Base-by-base conservation (phyloP, 2,113 vertebrate genomes). In the Ploceus nigricollis region DNA sequence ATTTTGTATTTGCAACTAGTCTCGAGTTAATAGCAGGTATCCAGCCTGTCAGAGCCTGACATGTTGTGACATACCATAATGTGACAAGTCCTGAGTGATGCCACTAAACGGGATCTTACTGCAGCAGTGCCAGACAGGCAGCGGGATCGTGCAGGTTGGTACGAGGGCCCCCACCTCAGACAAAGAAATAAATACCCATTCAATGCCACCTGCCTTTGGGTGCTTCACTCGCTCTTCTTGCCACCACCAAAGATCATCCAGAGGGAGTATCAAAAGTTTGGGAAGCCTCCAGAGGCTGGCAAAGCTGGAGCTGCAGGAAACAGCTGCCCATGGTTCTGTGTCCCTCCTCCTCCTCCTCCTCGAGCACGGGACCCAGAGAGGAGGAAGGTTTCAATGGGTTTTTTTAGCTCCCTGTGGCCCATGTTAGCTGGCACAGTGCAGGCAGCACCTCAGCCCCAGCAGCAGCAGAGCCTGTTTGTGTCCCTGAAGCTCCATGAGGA, bases 1-100 rank as follows among this genome's bases (percentile, higher is more conserved):
- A 82, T 89, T 94, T 94, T 87, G 93, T 95, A 84, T 96, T 96
- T 96, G 92, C 93, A 68, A 24, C 96, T 50, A 85, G 68, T 61
- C 94, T 97, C 50, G 56, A 92, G 93, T 76, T 95, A 96, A 96
- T 96, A 95, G 95, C 96, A 96, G 96, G 96, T 96, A 96, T 94
- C 95, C 96, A 93, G 95, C 90, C 96, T 97, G 97, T 97, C 97
- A 97, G 94, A 90, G 78, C 63, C 97, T 97, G 94, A 97, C 97
- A 96, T 96, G 97, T 95, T 97, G 92, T 97, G 96, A 97, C 97
- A 97, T 57, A 2, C 78, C 10, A 2, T 90, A 89, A 92, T 85
- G 27, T 92, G 96, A 96, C 96, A 91, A 97, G 96, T 96, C 96
- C 94, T 95, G 96, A 96, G 89, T 87, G 96, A 95, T 96, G 94